Evolutionary conservation across 2,888 invertebrate species (phyloP).

Genomic region (Abrostola tripartita): DNA sequence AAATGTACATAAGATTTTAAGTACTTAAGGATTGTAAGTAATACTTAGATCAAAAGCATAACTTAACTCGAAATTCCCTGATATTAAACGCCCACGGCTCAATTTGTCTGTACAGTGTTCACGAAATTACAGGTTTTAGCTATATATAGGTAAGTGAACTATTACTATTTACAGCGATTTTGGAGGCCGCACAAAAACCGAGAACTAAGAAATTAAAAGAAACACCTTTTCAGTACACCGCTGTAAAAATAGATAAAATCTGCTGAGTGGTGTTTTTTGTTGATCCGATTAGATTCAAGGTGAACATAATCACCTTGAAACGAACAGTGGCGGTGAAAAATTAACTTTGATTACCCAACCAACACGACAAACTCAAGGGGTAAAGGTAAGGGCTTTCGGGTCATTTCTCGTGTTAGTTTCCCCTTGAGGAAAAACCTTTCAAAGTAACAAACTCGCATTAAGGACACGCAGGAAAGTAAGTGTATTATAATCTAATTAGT

Average conservation of each 20-base stretch:
- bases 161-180: constrained; percentile 17
- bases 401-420: not conserved
- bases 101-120: no score
- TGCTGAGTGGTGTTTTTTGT: constrained; percentile 46
- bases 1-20: no score
- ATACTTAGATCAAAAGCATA: no score
- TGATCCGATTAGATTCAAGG: constrained; percentile 51
- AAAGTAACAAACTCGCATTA: not conserved
- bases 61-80: no score
- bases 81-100: no score
- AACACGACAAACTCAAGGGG: constrained; percentile 15
- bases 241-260: constrained; percentile 51
- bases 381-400: constrained; percentile 1
- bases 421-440: constrained; percentile 9
- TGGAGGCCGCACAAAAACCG: constrained; percentile 24
- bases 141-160: constrained; percentile 16
- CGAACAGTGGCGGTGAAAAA: constrained; percentile 31
- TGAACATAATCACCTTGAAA: constrained; percentile 44
- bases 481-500: constrained; percentile 9
- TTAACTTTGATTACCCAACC: constrained; percentile 23
- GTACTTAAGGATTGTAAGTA: no score
- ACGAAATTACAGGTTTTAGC: not conserved
- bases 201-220: constrained; percentile 16
- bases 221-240: constrained; percentile 22
- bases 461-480: constrained; percentile 14